Evolutionary conservation across 2,797 vertebrate species (phyloP).

Genomic region (Syndactyla subalaris): DNA sequence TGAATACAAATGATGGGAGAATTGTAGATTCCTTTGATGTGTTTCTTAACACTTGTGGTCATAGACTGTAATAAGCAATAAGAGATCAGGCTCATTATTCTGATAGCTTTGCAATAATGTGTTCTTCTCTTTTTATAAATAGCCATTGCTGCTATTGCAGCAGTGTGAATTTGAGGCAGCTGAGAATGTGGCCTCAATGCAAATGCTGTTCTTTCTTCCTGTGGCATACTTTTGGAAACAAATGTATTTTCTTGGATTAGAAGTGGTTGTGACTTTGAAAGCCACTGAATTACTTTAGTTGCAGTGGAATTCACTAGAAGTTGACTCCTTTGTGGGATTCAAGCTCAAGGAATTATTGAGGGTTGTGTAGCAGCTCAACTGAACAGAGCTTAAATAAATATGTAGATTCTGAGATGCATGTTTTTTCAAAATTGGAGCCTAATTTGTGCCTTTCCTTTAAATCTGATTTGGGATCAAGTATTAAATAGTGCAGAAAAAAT

Average conservation of each 20-base stretch:
- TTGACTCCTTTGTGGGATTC: neutral
- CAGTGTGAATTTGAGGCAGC: neutral
- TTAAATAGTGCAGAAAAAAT: neutral
- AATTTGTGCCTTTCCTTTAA: neutral
- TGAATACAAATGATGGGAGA: neutral
- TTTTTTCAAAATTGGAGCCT: neutral
- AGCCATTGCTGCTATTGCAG: neutral
- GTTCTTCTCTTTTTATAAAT: conserved; percentile 12
- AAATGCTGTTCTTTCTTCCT: neutral
- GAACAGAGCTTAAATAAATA: neutral
- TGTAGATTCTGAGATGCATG: neutral
- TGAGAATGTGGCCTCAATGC: conserved; percentile 4
- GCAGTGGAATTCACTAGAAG: neutral
- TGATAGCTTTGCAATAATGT: neutral
- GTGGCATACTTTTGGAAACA: neutral
- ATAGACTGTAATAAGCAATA: neutral
- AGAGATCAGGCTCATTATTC: conserved; percentile 7
- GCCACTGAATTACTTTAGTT: neutral
- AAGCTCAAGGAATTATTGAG: neutral
- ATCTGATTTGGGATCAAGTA: neutral
- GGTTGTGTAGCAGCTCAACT: neutral
- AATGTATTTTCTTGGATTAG: neutral
- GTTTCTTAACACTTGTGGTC: neutral
- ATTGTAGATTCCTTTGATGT: neutral
- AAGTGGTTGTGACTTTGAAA: neutral